Evolutionary conservation across 2,888 invertebrate species (phyloP), one percentile per base, ranked within the genome.

Genomic region (Drosophila kambysellisi): DNA sequence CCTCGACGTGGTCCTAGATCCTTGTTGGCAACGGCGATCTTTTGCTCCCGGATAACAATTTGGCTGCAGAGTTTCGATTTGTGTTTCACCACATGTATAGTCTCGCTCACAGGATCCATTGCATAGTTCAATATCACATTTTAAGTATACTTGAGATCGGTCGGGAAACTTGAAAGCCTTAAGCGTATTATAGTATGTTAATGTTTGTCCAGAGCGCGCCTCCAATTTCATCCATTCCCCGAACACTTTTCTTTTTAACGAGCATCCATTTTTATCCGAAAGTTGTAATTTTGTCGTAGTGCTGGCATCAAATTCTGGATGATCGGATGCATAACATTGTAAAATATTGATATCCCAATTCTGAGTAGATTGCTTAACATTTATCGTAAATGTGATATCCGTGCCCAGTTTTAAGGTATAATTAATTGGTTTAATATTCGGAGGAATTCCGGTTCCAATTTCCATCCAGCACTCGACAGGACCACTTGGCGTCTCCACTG

Each of bases 401-500:
- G 96, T 96, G 9, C 96, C 96, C 69, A 96, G 95, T 11, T 94
- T 94, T 33, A 96, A 93, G 7, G 95, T 95, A 77, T 94, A 93
- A 90, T 95, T 95, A 81, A 95, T 95, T 29, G 90, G 89, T 1
- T 72, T 96, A 75, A 94, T 94, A 89, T 96, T 91, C 33, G 96
- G 96, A 91, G 95, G 96, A 77, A 94, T 94, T 87, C 96, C 96
- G 79, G 94, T 94, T 83, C 95, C 95, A 70, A 96, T 96, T 79
- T 96, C 96, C 96, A 96, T 96, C 96, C 96, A 96, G 92, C 96
- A 96, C 82, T 96, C 95, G 0, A 96, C 94, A 0, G 95, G 95
- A 5, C 95, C 95, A 17, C 94, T 95, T 0, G 95, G 94, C 0
- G 95, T 95, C 30, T 95, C 95, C 0, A 96, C 95, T 0, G 95